These are phyloP conservation scores for Matsumurasca onukii DNA, from an alignment of 1,140 invertebrate genomes.

Conservation along the genomic window DNA sequence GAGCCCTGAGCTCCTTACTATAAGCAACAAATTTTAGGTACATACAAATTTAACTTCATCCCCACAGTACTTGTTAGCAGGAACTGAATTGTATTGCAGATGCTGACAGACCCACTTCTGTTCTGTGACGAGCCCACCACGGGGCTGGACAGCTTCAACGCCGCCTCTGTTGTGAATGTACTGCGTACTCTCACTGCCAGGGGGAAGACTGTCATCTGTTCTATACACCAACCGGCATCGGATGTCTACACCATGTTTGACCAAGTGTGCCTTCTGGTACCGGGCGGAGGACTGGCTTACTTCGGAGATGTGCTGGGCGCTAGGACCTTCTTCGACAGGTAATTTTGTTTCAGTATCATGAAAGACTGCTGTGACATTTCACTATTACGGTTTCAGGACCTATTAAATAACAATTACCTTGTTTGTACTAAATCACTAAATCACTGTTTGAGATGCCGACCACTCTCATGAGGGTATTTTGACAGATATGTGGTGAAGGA, in stretches of 20 bases:
- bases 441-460: too few species aligned
- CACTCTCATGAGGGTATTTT: too few species aligned
- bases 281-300: constrained; percentile 77
- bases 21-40: too few species aligned
- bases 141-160: constrained; percentile 40
- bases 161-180: constrained; percentile 35
- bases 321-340: constrained; percentile 64
- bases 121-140: constrained; percentile 98
- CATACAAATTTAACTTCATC: too few species aligned
- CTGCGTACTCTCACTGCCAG: constrained; percentile 35
- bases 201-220: constrained; percentile 74
- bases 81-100: too few species aligned
- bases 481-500: not conserved
- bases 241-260: constrained; percentile 96
- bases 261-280: constrained; percentile 68
- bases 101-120: constrained; percentile 80
- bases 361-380: not conserved
- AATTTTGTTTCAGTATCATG: constrained; percentile 39
- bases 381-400: not conserved
- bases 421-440: too few species aligned
- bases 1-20: too few species aligned
- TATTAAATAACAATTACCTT: too few species aligned
- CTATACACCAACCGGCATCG: constrained; percentile 96
- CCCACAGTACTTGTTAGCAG: too few species aligned
- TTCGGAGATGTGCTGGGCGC: constrained; percentile 68